Conservation (phyloP, 1,140 invertebrate species). For the Apis florea region DNA sequence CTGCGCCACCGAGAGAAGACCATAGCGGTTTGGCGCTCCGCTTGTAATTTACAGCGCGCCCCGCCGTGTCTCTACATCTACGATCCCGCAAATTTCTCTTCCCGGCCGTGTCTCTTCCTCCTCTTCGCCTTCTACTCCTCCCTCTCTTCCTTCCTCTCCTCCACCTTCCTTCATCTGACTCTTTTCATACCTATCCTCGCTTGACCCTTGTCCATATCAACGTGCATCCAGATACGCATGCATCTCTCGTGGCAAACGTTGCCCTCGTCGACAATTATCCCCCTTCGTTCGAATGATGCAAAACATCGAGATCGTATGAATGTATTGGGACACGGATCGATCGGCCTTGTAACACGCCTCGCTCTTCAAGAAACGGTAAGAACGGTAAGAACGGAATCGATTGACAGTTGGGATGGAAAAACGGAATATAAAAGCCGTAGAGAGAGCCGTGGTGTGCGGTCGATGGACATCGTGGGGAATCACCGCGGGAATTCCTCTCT, state of each 20-base stretch:
- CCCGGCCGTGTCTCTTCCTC: conserved; percentile 8
- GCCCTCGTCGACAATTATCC: neutral
- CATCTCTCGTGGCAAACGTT: neutral
- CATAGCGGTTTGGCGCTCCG: conserved; percentile 67
- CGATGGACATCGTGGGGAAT: neutral
- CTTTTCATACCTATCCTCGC: neutral
- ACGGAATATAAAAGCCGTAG: neutral
- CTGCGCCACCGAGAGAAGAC: conserved; percentile 68
- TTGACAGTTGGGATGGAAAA: neutral
- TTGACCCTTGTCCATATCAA: conserved; percentile 28
- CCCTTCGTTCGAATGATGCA: too few species aligned
- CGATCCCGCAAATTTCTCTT: conserved; percentile 52
- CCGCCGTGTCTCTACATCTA: conserved; percentile 64
- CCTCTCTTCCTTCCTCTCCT: conserved; percentile 21
- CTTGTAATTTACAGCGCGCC: conserved; percentile 70
- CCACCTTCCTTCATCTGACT: neutral
- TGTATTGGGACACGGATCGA: neutral
- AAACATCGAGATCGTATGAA: neutral
- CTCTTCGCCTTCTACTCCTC: neutral
- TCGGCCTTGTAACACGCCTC: neutral
- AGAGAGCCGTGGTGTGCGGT: neutral
- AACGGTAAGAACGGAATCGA: neutral
- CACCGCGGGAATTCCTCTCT: conserved; percentile 18
- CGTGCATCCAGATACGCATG: neutral
- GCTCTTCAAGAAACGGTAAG: neutral